Base-by-base conservation (phyloP, 2,888 invertebrate species). In the Trachelus tabidus region DNA sequence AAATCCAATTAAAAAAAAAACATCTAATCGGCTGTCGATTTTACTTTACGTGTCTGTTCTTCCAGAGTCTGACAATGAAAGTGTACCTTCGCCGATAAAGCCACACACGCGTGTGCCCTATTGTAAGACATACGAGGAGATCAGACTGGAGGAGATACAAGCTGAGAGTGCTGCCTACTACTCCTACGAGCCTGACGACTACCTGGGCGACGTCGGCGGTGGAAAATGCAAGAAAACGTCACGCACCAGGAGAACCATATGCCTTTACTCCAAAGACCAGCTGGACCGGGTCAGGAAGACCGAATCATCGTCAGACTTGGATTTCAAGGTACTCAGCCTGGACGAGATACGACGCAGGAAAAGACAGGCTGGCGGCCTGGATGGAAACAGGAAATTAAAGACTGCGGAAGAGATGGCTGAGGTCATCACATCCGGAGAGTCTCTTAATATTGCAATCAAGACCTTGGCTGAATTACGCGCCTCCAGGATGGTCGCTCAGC, bases 31-130 rank as follows among this genome's bases (percentile, higher is more conserved):
- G 79, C 76, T 74, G 23, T 77, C 73, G 76, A 78, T 83, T 81
- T 40, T 40, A 40, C 15, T 40, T 40, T 40, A 40, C 40, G 40
- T 40, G 40, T 76, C 81, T 88, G 93, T 95, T 93, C 94, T 95
- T 95, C 93, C 95, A 96, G 96, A 96, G 92, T 95, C 96, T 88
- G 95, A 96, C 93, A 95, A 93, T 91, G 96, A 96, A 93, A 95
- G 95, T 91, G 93, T 93, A 85, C 94, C 95, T 35, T 94, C 95
- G 68, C 95, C 95, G 80, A 88, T 88, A 81, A 93, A 93, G 91
- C 85, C 86, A 75, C 92, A 92, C 81, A 93, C 93, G 87, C 91
- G 92, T 81, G 92, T 94, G 81, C 86, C 88, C 3, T 88, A 88
- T 80, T 89, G 88, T 87, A 95, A 95, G 92, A 94, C 95, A 0